Base-by-base conservation (phyloP, 2,888 invertebrate genomes). In the Diogma glabrata region DNA sequence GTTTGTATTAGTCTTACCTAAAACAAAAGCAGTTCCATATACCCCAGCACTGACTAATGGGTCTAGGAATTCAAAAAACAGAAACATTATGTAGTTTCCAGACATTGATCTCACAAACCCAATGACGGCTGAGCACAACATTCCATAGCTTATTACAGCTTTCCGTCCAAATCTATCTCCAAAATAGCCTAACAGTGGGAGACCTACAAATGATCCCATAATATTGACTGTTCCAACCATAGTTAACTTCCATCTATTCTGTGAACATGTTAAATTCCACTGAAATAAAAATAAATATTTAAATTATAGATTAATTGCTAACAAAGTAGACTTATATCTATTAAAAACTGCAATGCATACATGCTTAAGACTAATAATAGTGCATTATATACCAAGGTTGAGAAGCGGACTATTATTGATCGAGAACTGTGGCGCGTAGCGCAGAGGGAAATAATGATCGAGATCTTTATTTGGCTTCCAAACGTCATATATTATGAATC, bases 171-270 rank as follows among this genome's bases (percentile, higher is more conserved):
- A 69, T 54, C 71, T 71, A 58, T 45, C 45, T 12, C 22, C 20
- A n/a, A 45, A 2, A 9, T n/a, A 45, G 14, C 82, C 82, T 59
- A 79, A 73, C 57, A 80, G 72, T 26, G 79, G 78, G 58, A 81
- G 64, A 2, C 81, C 80, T 50, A 80, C 70, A 56, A 82, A 75
- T 68, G 80, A 78, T 46, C 81, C 82, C 26, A 76, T 61, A 62
- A 78, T 80, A 65, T 81, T 79, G 46, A 81, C 67, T 7, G 81
- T 81, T 36, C 82, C 82, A 57, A 82, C 78, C 59, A 82, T 60
- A 1, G 81, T 74, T 52, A 81, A 70, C 67, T 76, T 78, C 80
- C 81, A 81, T 12, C 10, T 10, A 40, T 33, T 47, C 53, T 77
- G 73, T 53, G 76, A 73, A 58, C 82, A 82, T 17, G 75, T 77